Conservation (phyloP, 1,140 invertebrate species). For the Cotesia vestalis region DNA sequence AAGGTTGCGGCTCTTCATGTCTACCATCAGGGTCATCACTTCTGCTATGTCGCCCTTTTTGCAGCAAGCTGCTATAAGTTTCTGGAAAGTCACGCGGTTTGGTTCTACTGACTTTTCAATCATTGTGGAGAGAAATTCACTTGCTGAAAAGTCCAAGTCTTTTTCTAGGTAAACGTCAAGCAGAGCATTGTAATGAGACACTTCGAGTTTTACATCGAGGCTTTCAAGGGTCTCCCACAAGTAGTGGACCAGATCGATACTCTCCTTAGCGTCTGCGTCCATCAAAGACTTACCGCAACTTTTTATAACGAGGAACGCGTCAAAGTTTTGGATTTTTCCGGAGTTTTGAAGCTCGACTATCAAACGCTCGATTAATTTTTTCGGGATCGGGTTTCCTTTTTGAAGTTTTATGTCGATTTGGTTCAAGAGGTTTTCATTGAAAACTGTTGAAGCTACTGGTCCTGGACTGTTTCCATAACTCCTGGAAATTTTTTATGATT, state of each 20-base stretch:
- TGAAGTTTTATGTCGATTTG: too few species aligned
- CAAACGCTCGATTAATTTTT: conserved; percentile 6
- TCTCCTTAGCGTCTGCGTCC: conserved; percentile 12
- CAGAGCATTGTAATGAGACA: conserved; percentile 87
- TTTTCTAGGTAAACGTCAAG: conserved; percentile 86
- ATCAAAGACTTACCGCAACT: conserved; percentile 36
- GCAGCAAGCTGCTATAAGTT: conserved; percentile 80
- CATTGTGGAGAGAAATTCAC: conserved; percentile 78
- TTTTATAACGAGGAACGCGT: conserved; percentile 36
- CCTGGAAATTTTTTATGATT: too few species aligned
- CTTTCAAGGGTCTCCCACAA: conserved; percentile 36
- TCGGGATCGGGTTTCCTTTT: neutral
- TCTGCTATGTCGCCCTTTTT: conserved; percentile 83
- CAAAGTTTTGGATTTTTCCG: conserved; percentile 28
- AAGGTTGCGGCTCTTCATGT: conserved; percentile 80
- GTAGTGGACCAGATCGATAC: conserved; percentile 34
- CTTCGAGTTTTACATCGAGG: conserved; percentile 76
- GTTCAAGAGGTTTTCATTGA: too few species aligned
- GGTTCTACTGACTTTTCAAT: conserved; percentile 79
- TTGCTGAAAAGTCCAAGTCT: conserved; percentile 80
- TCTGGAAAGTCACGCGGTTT: conserved; percentile 83
- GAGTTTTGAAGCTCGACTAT: conserved; percentile 9
- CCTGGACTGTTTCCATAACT: too few species aligned
- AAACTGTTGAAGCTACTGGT: too few species aligned
- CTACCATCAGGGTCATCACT: conserved; percentile 81